These are phyloP conservation scores for Chlorodrepanis virens DNA, from an alignment of 2,113 vertebrate species.

Conservation along the genomic window DNA sequence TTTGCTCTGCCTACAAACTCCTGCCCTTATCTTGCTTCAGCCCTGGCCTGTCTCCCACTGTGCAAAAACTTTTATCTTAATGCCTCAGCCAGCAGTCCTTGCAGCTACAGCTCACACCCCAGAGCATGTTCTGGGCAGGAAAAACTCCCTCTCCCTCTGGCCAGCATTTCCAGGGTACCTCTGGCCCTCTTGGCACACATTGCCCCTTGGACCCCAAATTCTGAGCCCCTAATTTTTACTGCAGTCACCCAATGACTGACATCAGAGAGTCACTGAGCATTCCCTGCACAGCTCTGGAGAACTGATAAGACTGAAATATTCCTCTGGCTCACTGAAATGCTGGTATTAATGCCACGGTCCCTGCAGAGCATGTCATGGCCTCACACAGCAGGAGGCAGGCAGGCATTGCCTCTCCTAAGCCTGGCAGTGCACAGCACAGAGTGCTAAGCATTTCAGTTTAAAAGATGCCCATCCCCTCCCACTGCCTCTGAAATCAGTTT, in stretches of 20 bases:
- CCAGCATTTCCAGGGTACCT: neutral
- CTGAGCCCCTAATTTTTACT: neutral
- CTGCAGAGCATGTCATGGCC: neutral
- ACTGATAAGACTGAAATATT: neutral
- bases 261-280: accelerated
- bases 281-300: neutral
- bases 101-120: neutral
- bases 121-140: neutral
- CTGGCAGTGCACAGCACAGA: neutral
- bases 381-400: neutral
- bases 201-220: neutral
- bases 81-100: neutral
- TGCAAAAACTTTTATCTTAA: neutral
- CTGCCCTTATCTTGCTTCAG: neutral
- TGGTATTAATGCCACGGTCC: neutral
- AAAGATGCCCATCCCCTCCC: neutral
- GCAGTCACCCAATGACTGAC: neutral
- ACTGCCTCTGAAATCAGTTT: neutral
- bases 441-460: neutral
- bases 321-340: neutral
- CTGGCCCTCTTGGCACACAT: accelerated
- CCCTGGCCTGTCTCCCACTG: neutral
- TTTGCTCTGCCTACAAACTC: neutral
- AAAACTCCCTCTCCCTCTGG: neutral
- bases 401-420: neutral